phyloP scores from a whole-genome alignment of 2,797 vertebrate species.

The Enteromius viviparus region DNA sequence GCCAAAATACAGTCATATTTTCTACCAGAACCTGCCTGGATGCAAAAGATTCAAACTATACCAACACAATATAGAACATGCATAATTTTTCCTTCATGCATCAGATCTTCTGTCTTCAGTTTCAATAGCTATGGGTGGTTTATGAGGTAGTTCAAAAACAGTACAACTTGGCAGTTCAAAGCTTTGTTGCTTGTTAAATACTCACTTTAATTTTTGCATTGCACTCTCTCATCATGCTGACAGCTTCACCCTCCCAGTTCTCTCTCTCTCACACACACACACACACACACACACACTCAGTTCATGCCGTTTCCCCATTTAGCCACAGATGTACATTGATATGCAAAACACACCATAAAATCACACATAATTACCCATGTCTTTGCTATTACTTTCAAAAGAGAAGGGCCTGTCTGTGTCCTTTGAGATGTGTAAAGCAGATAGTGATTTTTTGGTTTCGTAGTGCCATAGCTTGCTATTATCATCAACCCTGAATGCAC shows the following conservation, averaged over 20 bases:
- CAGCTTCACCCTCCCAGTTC: not conserved
- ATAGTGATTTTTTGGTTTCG: not conserved
- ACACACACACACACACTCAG: no score
- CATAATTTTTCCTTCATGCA: not conserved
- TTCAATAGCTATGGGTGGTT: not conserved
- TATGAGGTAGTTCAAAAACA: not conserved
- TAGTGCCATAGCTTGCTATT: not conserved
- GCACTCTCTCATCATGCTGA: slow-evolving; percentile 34
- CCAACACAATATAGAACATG: not conserved
- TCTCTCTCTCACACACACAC: not conserved
- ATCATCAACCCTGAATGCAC: not conserved
- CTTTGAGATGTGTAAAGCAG: not conserved
- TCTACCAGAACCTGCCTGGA: not conserved
- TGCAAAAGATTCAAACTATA: not conserved
- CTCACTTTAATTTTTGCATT: slow-evolving; percentile 50
- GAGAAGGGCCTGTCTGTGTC: slow-evolving; percentile 11
- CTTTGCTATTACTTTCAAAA: not conserved
- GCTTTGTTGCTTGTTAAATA: slow-evolving; percentile 20
- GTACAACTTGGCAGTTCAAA: not conserved
- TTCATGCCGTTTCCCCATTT: not conserved
- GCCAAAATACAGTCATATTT: not conserved
- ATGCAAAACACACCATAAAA: slow-evolving; percentile 3
- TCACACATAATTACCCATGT: not conserved
- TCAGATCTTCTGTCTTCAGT: not conserved
- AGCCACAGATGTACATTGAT: slow-evolving; percentile 14